Percentiles rank a stretch among this genome's conserved stretches.
phyloP scores from a whole-genome alignment of 2,113 vertebrate species.

The Sterna hirundo region DNA sequence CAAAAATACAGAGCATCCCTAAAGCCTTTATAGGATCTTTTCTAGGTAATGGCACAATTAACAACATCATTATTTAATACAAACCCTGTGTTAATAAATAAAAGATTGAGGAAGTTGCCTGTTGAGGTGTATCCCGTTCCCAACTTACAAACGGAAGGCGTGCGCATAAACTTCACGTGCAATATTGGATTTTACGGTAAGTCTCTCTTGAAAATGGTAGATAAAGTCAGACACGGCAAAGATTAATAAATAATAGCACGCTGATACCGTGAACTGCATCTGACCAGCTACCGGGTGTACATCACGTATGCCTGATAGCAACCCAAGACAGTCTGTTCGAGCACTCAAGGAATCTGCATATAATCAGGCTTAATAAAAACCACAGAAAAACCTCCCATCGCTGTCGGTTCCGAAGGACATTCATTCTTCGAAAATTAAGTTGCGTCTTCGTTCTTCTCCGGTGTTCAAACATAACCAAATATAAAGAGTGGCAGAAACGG shows the following conservation, averaged over 20 bases:
- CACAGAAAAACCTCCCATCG: neutral
- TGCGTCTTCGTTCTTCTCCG: neutral
- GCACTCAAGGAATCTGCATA: conserved; percentile 47
- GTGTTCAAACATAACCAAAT: neutral
- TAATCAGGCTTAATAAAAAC: conserved; percentile 50
- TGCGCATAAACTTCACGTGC: fast-evolving
- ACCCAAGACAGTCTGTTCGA: conserved; percentile 24
- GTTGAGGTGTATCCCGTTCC: neutral
- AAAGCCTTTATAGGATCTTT: neutral
- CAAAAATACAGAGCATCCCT: neutral
- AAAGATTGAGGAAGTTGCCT: neutral
- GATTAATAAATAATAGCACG: neutral
- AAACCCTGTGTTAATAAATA: neutral
- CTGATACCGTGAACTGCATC: neutral
- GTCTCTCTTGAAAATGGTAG: neutral
- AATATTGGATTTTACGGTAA: neutral
- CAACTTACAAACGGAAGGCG: neutral
- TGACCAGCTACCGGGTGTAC: conserved; percentile 12
- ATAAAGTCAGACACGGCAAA: neutral
- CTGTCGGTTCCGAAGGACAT: neutral
- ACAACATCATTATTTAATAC: neutral
- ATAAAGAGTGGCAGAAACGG: neutral
- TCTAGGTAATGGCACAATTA: neutral
- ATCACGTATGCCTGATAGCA: conserved; percentile 5
- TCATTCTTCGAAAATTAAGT: neutral